Evolutionary conservation across 2,797 vertebrate species (phyloP).

Genomic region (Glossophaga mutica): DNA sequence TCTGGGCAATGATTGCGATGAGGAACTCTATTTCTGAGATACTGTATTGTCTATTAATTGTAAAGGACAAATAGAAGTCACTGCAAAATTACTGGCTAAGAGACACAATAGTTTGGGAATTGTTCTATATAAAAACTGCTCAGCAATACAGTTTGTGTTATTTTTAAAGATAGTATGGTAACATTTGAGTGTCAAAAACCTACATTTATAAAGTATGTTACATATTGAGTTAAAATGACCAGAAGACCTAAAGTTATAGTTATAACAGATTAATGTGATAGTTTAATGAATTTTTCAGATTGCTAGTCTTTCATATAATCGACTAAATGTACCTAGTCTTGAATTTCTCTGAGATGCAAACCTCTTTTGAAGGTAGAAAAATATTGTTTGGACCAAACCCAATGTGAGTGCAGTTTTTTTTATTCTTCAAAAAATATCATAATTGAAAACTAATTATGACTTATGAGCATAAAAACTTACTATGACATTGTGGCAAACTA

Average conservation of each 20-base stretch:
- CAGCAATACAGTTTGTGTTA: not conserved
- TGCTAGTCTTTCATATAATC: not conserved
- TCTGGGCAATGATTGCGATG: not conserved
- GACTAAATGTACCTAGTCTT: not conserved
- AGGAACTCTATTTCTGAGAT: conserved; percentile 31
- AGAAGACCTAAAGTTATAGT: not conserved
- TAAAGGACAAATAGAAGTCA: conserved; percentile 36
- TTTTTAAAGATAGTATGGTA: not conserved
- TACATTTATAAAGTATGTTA: not conserved
- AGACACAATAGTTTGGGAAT: conserved; percentile 20
- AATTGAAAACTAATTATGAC: not conserved
- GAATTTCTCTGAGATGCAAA: not conserved
- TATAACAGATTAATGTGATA: conserved; percentile 29
- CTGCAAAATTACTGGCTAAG: not conserved
- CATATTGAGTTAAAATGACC: conserved; percentile 19
- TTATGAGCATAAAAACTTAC: not conserved
- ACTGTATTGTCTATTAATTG: conserved; percentile 13
- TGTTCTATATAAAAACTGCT: conserved; percentile 22
- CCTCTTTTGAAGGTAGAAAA: not conserved
- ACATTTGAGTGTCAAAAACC: conserved; percentile 3
- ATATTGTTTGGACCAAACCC: not conserved
- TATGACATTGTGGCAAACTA: not conserved
- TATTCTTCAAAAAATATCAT: not conserved
- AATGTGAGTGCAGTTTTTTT: conserved; percentile 5
- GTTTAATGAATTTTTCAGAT: conserved; percentile 8